Evolutionary conservation across 2,888 invertebrate species (phyloP).

Genomic region (Fragum sueziense): DNA sequence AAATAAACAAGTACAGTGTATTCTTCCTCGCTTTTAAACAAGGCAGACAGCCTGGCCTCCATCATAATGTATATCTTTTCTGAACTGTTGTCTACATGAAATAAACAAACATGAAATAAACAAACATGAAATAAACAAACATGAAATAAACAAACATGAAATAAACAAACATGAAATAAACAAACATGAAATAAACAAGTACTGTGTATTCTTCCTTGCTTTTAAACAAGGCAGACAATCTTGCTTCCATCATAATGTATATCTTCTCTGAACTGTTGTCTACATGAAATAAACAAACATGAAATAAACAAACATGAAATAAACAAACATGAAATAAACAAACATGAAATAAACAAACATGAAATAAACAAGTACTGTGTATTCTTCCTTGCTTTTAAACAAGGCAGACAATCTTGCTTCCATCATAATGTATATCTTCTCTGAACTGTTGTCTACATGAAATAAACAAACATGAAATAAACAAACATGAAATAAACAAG

Average conservation of each 20-base stretch:
- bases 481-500: no score
- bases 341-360: no score
- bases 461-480: no score
- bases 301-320: no score
- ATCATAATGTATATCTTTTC: conserved; percentile 91
- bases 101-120: no score
- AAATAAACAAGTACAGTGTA: conserved; percentile 90
- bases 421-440: conserved; percentile 91
- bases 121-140: no score
- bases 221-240: conserved; percentile 91
- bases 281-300: no score
- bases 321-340: no score
- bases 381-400: conserved; percentile 91
- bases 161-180: no score
- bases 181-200: no score
- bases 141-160: no score
- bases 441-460: conserved; percentile 85
- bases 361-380: conserved; percentile 89
- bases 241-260: conserved; percentile 93
- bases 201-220: conserved; percentile 90
- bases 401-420: conserved; percentile 91
- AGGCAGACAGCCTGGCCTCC: conserved; percentile 90
- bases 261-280: conserved; percentile 86
- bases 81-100: conserved; percentile 85
- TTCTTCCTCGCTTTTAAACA: conserved; percentile 91